A percentile compares a stretch with the other conserved stretches of the same genome.
Conservation (phyloP, 2,113 vertebrate species). For the Apus apus region DNA sequence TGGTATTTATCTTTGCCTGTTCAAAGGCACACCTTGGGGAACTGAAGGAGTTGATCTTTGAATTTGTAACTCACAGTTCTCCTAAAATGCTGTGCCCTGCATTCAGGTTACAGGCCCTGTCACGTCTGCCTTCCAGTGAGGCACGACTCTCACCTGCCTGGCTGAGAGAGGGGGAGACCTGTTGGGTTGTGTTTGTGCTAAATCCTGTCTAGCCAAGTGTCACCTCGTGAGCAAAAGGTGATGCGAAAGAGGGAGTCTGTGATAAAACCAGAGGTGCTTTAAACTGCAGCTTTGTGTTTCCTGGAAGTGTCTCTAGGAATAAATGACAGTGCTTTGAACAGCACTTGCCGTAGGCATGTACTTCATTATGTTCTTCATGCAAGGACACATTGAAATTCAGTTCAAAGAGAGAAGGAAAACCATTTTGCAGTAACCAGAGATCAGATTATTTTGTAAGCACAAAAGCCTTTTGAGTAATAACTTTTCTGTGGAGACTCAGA, state of each 20-base stretch:
- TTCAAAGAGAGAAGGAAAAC: slow-evolving; percentile 43
- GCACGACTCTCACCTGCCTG: background rate
- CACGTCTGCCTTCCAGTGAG: background rate
- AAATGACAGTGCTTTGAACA: slow-evolving; percentile 7
- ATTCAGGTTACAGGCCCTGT: background rate
- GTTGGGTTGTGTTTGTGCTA: background rate
- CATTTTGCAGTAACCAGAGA: slow-evolving; percentile 26
- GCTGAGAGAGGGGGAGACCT: background rate
- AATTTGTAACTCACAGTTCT: background rate
- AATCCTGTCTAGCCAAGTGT: background rate
- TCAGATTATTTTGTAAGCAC: slow-evolving; percentile 30
- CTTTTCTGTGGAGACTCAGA: background rate
- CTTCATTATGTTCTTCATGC: slow-evolving; percentile 10
- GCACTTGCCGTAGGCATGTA: background rate
- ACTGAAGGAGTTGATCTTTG: background rate
- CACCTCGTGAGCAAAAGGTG: background rate
- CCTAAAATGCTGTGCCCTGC: background rate
- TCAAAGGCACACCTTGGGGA: background rate
- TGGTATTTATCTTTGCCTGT: background rate
- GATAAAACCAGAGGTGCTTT: background rate
- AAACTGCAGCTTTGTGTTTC: background rate
- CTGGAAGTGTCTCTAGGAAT: slow-evolving; percentile 6
- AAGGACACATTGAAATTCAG: slow-evolving; percentile 27
- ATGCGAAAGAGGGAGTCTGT: background rate
- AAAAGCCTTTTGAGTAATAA: slow-evolving; percentile 30